These are phyloP conservation scores for Sinocyclocheilus anshuiensis DNA, from an alignment of 2,113 vertebrate genomes.

Conservation along the genomic window DNA sequence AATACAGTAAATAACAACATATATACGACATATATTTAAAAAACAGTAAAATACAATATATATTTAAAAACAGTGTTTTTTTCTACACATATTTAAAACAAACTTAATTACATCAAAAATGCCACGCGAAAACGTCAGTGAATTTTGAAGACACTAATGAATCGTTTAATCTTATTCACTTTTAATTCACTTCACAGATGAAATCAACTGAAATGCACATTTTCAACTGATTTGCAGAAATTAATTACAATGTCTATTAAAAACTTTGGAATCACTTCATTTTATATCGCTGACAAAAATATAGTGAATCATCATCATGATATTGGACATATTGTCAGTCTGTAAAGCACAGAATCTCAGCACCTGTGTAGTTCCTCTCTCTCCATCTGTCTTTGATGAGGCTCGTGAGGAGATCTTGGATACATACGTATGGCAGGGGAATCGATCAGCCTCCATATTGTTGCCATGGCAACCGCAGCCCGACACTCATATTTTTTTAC, in stretches of 20 bases:
- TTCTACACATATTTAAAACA: neutral
- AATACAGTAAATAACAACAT: too few species aligned
- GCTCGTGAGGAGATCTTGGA: slow-evolving; percentile 67
- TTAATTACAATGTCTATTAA: neutral
- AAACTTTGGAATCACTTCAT: neutral
- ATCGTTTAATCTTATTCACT: neutral
- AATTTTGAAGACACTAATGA: neutral
- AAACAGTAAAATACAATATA: neutral
- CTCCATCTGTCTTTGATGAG: slow-evolving; percentile 60
- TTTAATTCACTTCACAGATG: neutral
- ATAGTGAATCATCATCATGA: neutral
- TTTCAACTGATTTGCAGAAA: neutral
- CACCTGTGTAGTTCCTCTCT: slow-evolving; percentile 28
- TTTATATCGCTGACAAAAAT: neutral
- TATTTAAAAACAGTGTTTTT: neutral
- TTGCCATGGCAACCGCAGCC: slow-evolving; percentile 72
- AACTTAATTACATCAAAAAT: neutral
- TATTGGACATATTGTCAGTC: neutral
- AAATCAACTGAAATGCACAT: neutral
- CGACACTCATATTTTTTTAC: slow-evolving; percentile 49
- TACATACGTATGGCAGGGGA: slow-evolving; percentile 61
- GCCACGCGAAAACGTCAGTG: neutral
- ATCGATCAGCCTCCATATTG: slow-evolving; percentile 65
- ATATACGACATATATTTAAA: too few species aligned
- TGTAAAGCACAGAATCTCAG: neutral